phyloP scores from a whole-genome alignment of 2,888 invertebrate genomes.

The Drosophila paranaensis region DNA sequence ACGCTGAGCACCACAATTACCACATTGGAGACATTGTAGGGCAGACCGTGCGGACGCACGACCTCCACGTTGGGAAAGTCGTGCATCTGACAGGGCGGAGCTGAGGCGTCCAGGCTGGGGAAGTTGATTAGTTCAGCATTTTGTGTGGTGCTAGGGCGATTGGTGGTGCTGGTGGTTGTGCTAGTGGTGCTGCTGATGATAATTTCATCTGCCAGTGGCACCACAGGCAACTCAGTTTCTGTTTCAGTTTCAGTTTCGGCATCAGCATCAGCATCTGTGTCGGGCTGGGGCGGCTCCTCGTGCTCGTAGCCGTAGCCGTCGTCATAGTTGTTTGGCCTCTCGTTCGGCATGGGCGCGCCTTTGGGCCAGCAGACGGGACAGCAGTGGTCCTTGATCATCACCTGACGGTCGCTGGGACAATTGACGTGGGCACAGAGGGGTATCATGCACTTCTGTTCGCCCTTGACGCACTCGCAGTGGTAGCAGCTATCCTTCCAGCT shows the following conservation, averaged over 20 bases:
- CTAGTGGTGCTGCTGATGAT: slow-evolving; percentile 1
- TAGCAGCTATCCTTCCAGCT: slow-evolving; percentile 83
- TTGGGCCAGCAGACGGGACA: slow-evolving; percentile 84
- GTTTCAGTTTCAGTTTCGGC: slow-evolving; percentile 9
- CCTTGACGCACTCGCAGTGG: slow-evolving; percentile 81
- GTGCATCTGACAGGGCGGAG: slow-evolving; percentile 36
- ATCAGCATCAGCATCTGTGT: slow-evolving; percentile 23
- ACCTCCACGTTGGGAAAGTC: slow-evolving; percentile 78
- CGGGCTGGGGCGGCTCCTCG: slow-evolving; percentile 21
- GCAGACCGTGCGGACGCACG: slow-evolving; percentile 47
- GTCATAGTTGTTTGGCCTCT: slow-evolving; percentile 51
- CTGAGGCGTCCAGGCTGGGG: slow-evolving; percentile 5
- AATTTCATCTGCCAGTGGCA: slow-evolving; percentile 1
- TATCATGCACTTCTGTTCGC: slow-evolving; percentile 80
- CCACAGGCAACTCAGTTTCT: slow-evolving; percentile 5
- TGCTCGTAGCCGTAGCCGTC: slow-evolving; percentile 63
- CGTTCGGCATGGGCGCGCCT: slow-evolving; percentile 75
- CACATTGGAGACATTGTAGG: slow-evolving; percentile 15
- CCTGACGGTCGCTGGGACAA: slow-evolving; percentile 79
- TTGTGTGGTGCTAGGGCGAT: slow-evolving; percentile 19
- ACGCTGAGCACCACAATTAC: slow-evolving; percentile 49
- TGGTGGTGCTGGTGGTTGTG: slow-evolving; percentile 9
- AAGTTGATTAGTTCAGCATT: slow-evolving; percentile 8
- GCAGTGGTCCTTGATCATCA: slow-evolving; percentile 77
- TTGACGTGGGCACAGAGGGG: slow-evolving; percentile 79